Evolutionary conservation across 2,797 vertebrate species (phyloP).

Genomic region (Lagorchestes hirsutus): DNA sequence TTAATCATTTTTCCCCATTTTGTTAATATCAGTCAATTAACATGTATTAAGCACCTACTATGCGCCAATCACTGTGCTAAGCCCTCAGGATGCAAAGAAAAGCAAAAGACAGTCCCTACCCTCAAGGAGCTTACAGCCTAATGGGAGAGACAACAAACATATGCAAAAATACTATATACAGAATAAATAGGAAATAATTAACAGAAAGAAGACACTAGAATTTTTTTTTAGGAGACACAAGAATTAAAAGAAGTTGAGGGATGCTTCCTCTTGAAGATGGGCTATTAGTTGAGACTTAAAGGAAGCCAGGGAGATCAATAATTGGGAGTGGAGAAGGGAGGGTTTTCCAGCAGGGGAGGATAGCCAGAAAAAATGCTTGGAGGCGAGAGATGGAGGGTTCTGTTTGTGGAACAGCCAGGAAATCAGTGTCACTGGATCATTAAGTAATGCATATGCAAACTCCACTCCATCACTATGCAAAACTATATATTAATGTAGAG

Average conservation of each 20-base stretch:
- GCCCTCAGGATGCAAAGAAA: not conserved
- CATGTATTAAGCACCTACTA: too few species aligned
- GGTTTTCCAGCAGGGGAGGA: not conserved
- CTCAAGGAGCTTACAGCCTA: not conserved
- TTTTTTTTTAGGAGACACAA: not conserved
- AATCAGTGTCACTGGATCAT: not conserved
- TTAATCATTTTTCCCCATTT: too few species aligned
- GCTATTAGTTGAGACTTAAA: not conserved
- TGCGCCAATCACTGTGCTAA: too few species aligned
- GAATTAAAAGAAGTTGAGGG: not conserved
- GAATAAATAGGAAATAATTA: not conserved
- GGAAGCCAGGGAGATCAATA: not conserved
- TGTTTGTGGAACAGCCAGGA: not conserved
- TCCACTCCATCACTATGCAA: too few species aligned
- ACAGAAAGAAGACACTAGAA: not conserved
- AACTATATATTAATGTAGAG: not conserved
- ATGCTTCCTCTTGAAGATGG: not conserved
- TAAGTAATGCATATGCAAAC: not conserved
- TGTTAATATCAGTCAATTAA: too few species aligned
- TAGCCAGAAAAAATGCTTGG: not conserved
- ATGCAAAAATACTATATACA: not conserved
- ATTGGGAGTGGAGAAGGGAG: not conserved
- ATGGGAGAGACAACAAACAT: not conserved
- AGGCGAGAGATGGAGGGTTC: not conserved
- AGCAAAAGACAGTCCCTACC: not conserved